Evolutionary conservation across 2,113 vertebrate species (phyloP), one percentile per base, ranked within the genome.

Genomic region (Physeter macrocephalus): DNA sequence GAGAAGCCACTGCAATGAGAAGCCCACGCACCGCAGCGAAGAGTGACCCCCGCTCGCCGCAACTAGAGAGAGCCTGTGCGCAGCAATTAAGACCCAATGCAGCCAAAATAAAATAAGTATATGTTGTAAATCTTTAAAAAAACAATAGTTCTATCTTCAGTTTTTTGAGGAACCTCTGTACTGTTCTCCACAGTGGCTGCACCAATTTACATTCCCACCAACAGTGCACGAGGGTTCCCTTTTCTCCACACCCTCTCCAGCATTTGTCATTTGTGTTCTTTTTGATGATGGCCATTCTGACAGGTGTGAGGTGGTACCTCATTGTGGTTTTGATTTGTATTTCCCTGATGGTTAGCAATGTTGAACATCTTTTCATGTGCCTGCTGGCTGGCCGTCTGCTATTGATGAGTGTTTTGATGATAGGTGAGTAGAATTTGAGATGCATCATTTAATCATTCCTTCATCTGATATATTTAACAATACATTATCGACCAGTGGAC

Each of bases 171-270:
- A n/a, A 23, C 31, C 31, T 34, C 52, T 17, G 0, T n/a, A 14
- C 49, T 23, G 75, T n/a, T 0, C 5, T 34, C 20, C 49, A 9
- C 11, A 1, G 77, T 0, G 49, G 18, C 49, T 25, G 21, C 21
- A 52, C 77, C 34, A 5, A 0, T 36, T 2, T n/a, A 2, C 21
- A 8, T 14, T 14, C 4, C 17, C 20, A 1, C 20, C 12, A 0
- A 1, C 49, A 1, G 75, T 34, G 1, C 1, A 5, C 1, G 17
- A 0, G 20, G 31, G 31, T 14, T 54, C 49, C 12, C 49, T 25
- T 25, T n/a, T 36, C 34, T 36, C 21, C 34, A 23, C 75, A 7
- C 6, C 49, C 49, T 36, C 21, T 14, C 77, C 7, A 0, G 2
- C 31, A 1, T 12, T 54, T 25, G 49, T 80, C 5, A 4, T 23